Evolutionary conservation across 2,113 vertebrate genomes (phyloP).

Genomic region (Beaufortia kweichowensis): DNA sequence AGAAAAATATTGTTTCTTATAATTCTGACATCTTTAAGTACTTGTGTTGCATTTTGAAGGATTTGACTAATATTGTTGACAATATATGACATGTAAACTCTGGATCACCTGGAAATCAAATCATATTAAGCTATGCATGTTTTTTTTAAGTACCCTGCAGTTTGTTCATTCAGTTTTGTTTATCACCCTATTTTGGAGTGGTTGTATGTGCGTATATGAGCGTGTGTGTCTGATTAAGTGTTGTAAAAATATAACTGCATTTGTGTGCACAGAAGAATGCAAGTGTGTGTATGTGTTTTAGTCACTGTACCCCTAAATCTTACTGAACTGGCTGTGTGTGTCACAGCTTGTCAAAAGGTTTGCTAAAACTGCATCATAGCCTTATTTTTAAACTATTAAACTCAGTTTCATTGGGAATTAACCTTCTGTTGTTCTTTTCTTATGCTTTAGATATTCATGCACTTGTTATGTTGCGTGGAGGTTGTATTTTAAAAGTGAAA

Average conservation of each 20-base stretch:
- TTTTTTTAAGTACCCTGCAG: conserved; percentile 63
- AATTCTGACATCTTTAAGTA: conserved; percentile 56
- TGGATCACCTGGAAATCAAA: conserved; percentile 52
- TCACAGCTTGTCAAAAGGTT: conserved; percentile 58
- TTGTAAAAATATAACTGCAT: not conserved
- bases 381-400: conserved; percentile 81
- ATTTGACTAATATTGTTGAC: conserved; percentile 31
- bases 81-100: conserved; percentile 51
- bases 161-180: conserved; percentile 59
- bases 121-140: conserved; percentile 76
- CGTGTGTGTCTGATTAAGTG: conserved; percentile 20
- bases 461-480: too few species aligned
- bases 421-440: conserved; percentile 1
- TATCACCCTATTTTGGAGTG: conserved; percentile 71
- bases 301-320: conserved; percentile 49
- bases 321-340: conserved; percentile 59
- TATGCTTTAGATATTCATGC: not conserved
- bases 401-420: conserved; percentile 68
- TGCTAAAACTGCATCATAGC: conserved; percentile 74
- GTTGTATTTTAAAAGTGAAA: too few species aligned
- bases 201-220: conserved; percentile 34
- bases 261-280: not conserved
- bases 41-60: conserved; percentile 33
- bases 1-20: conserved; percentile 72
- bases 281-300: conserved; percentile 16